Evolutionary conservation across 2,888 invertebrate species (phyloP).

Genomic region (Lasiommata megera): DNA sequence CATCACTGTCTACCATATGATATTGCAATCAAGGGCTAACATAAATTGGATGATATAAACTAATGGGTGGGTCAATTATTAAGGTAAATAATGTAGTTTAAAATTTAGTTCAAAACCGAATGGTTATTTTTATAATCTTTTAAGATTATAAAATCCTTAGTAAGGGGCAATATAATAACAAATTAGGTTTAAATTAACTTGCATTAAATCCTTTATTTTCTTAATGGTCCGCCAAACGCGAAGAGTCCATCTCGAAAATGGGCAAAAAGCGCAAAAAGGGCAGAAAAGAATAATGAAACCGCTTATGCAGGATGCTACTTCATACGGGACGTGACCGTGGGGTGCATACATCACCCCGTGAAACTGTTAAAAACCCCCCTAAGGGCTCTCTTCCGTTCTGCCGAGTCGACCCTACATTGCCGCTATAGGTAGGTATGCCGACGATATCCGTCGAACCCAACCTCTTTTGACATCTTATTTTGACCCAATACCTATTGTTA

Average conservation of each 20-base stretch:
- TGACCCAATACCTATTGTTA: conserved; percentile 26
- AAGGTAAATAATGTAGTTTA: too few relatives aligned
- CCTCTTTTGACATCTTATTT: conserved; percentile 23
- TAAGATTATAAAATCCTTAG: too few relatives aligned
- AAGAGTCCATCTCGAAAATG: conserved; percentile 23
- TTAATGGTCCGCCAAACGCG: conserved; percentile 17
- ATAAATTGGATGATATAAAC: too few relatives aligned
- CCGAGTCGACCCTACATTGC: conserved; percentile 34
- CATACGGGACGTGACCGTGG: conserved; percentile 77
- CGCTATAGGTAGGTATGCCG: conserved; percentile 27
- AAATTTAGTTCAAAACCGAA: too few relatives aligned
- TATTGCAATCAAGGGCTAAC: too few relatives aligned
- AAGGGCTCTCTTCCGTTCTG: conserved; percentile 46
- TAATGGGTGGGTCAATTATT: too few relatives aligned
- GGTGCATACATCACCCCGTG: conserved; percentile 71
- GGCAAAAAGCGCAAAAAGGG: conserved; percentile 39
- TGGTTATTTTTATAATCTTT: too few relatives aligned
- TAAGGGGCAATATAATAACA: too few relatives aligned
- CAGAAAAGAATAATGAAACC: conserved; percentile 69
- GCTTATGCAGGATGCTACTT: conserved; percentile 75
- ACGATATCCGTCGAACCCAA: conserved; percentile 25
- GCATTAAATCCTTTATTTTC: background rate
- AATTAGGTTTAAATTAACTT: too few relatives aligned
- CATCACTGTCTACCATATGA: too few relatives aligned
- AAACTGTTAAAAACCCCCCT: conserved; percentile 73